Evolutionary conservation across 2,113 vertebrate species (phyloP), one percentile per base, ranked within the genome.

Genomic region (Muntiacus reevesi): DNA sequence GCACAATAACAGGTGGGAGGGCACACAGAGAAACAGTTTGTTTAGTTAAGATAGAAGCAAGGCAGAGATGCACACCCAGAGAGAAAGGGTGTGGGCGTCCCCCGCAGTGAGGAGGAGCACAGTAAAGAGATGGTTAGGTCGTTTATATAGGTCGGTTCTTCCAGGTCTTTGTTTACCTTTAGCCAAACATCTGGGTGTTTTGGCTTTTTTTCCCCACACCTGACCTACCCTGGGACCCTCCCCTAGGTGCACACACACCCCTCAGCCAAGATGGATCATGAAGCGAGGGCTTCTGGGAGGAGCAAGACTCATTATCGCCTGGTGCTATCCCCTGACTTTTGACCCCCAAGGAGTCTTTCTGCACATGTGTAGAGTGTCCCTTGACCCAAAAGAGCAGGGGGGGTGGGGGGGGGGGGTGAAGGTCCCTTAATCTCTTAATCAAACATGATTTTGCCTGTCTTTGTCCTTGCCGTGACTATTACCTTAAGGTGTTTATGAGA

Each of bases 21-120:
- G 21, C 5, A 43, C 71, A 40, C 36, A 27, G 21, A 43, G 71
- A 43, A 74, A 14, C 6, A 71, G 36, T 25, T 71, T 67, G 33
- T 67, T 74, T 14, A 74, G 71, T 43, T 43, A 74, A 74, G 36
- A 74, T 3, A 74, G 6, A 74, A 43, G 71, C 67, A 6, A 40
- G 67, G 36, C 36, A 43, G 36, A 25, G 5, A 74, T 7, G 23
- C 36, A 74, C 1, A 43, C 71, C 71, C 71, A 74, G 21, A 43
- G 21, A 74, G 71, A 27, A 43, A 43, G 36, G 71, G 36, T 25
- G 3, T 43, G 36, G 64, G 36, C 36, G 0, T 14, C 6, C 36
- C 23, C 67, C 71, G 0, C 7, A 7, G 71, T 27, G 36, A 74
- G 36, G 71, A 43, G 11, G 21, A 74, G 11, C 5, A 0, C 21